Evolutionary conservation across 2,888 invertebrate species (phyloP).

Genomic region (Amphipoea lucens): DNA sequence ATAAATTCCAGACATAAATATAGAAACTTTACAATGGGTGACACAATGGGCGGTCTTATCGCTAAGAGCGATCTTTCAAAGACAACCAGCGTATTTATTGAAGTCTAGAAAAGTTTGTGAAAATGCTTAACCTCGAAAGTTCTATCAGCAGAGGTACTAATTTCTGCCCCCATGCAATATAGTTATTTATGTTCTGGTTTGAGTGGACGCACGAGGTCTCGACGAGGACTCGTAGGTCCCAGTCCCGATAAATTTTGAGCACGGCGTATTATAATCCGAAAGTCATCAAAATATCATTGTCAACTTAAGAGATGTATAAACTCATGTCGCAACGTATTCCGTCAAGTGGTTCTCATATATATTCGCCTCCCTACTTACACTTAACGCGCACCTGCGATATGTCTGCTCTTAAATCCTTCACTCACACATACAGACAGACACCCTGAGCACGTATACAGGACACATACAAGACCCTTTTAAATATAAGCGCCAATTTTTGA

Average conservation of each 20-base stretch:
- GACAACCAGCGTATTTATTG: too few relatives aligned
- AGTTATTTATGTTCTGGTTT: neutral
- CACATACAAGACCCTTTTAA: constrained; percentile 31
- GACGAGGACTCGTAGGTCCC: neutral
- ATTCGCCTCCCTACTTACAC: constrained; percentile 21
- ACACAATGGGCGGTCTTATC: too few relatives aligned
- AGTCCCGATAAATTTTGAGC: neutral
- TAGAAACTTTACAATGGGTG: too few relatives aligned
- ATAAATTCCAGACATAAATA: too few relatives aligned
- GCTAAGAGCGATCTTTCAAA: too few relatives aligned
- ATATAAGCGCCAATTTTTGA: constrained; percentile 43
- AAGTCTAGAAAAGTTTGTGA: too few relatives aligned
- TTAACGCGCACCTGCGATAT: constrained; percentile 17
- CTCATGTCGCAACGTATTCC: neutral
- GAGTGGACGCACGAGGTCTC: too few relatives aligned
- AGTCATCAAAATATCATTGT: constrained; percentile 9
- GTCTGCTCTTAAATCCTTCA: constrained; percentile 42
- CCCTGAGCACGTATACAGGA: neutral
- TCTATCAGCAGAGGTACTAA: too few relatives aligned
- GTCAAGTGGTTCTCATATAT: constrained; percentile 29
- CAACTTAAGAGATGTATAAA: neutral
- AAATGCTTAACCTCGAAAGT: too few relatives aligned
- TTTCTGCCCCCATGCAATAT: neutral
- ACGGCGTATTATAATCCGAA: neutral
- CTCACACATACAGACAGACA: constrained; percentile 13